These are phyloP conservation scores for Metallyticus violacea DNA, from an alignment of 2,888 invertebrate genomes.

Conservation along the genomic window DNA sequence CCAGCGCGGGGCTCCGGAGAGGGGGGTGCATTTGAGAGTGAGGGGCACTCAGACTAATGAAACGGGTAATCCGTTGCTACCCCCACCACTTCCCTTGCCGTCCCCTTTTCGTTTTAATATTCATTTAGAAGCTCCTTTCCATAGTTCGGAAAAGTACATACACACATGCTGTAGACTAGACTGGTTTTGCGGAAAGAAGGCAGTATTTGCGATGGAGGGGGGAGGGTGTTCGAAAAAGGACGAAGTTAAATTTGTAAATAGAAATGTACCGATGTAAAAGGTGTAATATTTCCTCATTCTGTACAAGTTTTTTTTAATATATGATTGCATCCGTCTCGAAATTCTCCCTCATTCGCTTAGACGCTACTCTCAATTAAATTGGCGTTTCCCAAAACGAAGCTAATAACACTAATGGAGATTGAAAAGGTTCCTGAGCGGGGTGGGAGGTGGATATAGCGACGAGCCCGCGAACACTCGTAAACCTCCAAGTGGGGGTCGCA, in stretches of 20 bases:
- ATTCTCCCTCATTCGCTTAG: background rate
- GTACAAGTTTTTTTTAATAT: background rate
- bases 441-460: background rate
- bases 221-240: background rate
- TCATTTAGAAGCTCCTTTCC: slow-evolving; percentile 28
- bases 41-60: slow-evolving; percentile 56
- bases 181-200: background rate
- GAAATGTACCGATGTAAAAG: slow-evolving; percentile 3
- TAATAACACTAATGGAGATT: slow-evolving; percentile 32
- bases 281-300: background rate
- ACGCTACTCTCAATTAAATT: slow-evolving; percentile 27
- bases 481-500: background rate
- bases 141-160: background rate
- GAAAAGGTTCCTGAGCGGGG: slow-evolving; percentile 8
- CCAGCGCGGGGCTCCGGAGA: background rate
- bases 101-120: slow-evolving; percentile 31
- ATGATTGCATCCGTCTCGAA: slow-evolving; percentile 11
- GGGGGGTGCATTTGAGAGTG: background rate
- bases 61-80: slow-evolving; percentile 54
- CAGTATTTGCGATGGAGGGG: background rate
- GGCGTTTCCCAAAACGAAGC: slow-evolving; percentile 21
- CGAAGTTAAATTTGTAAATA: slow-evolving; percentile 6
- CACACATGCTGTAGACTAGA: background rate
- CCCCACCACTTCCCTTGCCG: slow-evolving; percentile 35
- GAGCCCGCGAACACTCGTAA: background rate